Percentiles rank a stretch among this genome's conserved stretches.
Conservation (phyloP, 53 echinoderm and acorn worm species). For the Paracentrotus lividus region DNA sequence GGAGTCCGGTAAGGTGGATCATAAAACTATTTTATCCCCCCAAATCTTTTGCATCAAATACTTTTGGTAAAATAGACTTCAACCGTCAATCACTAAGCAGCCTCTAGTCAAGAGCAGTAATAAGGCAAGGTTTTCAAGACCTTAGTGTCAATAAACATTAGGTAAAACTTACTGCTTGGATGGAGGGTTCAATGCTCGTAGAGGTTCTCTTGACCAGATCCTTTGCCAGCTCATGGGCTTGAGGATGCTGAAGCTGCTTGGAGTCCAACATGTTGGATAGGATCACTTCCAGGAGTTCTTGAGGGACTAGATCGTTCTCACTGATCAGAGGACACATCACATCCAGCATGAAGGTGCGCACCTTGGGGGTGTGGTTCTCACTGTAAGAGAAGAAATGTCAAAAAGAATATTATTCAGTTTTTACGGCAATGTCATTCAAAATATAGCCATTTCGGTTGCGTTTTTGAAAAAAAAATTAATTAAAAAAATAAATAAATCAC, state of each 20-base stretch:
- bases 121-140: too few relatives aligned
- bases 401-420: neutral
- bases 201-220: constrained; percentile 96
- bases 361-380: constrained; percentile 96
- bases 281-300: constrained; percentile 94
- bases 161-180: constrained; percentile 91
- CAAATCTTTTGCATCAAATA: too few relatives aligned
- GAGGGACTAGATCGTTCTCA: constrained; percentile 96
- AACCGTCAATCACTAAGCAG: too few relatives aligned
- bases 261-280: constrained; percentile 90
- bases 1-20: constrained; percentile 87
- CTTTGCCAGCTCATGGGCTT: constrained; percentile 86
- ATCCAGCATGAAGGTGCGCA: constrained; percentile 98
- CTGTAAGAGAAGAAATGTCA: constrained; percentile 71
- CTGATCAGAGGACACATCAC: constrained; percentile 99
- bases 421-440: too few relatives aligned
- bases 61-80: too few relatives aligned
- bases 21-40: too few relatives aligned
- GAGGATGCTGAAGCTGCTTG: constrained; percentile 88
- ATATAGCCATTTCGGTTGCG: too few relatives aligned
- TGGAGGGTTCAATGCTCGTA: constrained; percentile 93
- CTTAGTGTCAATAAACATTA: too few relatives aligned
- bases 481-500: too few relatives aligned
- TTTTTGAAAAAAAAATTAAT: too few relatives aligned
- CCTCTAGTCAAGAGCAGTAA: too few relatives aligned